A percentile compares a stretch with the other conserved stretches of the same genome.
phyloP scores from a whole-genome alignment of 2,888 invertebrate species.

The Charanyca ferruginea region DNA sequence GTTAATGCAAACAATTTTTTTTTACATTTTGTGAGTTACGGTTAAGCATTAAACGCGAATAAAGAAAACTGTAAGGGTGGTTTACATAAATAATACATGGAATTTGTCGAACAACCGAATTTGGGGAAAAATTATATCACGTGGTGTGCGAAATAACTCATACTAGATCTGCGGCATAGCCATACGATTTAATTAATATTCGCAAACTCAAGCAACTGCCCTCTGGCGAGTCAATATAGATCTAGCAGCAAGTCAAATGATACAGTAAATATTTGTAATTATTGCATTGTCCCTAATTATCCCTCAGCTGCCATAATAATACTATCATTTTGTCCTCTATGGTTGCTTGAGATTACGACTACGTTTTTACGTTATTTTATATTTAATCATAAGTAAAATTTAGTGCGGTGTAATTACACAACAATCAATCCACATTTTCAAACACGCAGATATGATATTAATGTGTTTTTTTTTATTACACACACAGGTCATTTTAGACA shows the following conservation, averaged over 20 bases:
- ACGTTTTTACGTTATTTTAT: slow-evolving; percentile 33
- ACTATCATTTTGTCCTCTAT: not conserved
- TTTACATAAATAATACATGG: slow-evolving; percentile 17
- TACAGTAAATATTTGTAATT: not conserved
- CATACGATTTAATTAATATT: slow-evolving; percentile 9
- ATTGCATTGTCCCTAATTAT: slow-evolving; percentile 23
- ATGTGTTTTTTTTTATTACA: slow-evolving; percentile 12
- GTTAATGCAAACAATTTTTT: too few species aligned
- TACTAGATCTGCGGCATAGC: slow-evolving; percentile 16
- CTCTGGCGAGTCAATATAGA: slow-evolving; percentile 17
- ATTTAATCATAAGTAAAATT: slow-evolving; percentile 42
- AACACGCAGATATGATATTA: slow-evolving; percentile 23
- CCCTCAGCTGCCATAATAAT: slow-evolving; percentile 45
- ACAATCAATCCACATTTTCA: slow-evolving; percentile 25
- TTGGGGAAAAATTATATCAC: not conserved
- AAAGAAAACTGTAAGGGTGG: not conserved
- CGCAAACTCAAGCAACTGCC: slow-evolving; percentile 49
- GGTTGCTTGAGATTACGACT: slow-evolving; percentile 41
- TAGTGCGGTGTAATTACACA: slow-evolving; percentile 18
- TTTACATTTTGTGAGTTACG: too few species aligned
- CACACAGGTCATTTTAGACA: slow-evolving; percentile 33
- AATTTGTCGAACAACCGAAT: slow-evolving; percentile 28
- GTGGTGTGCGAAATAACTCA: slow-evolving; percentile 3
- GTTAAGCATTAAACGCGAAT: not conserved
- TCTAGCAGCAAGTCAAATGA: slow-evolving; percentile 28